Percentiles rank a stretch among this genome's conserved stretches.
These are phyloP conservation scores for Spongilla lacustris DNA, from an alignment of 37 sponge, comb jelly and placozoan genomes.

Conservation along the genomic window DNA sequence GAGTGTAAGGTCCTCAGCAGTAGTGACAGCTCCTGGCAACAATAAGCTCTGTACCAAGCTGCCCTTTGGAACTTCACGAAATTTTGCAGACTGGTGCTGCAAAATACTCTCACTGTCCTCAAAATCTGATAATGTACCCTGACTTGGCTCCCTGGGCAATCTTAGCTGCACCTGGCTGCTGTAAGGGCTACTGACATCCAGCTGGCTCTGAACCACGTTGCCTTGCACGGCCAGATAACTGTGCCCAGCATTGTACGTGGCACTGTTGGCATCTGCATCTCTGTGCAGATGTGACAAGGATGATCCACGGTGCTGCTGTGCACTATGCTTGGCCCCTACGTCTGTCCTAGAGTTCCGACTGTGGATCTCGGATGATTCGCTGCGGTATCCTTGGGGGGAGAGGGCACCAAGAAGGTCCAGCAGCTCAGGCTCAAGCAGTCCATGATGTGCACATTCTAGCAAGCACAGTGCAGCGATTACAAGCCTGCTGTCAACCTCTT, in stretches of 20 bases:
- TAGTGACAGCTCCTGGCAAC: background rate
- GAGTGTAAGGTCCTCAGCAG: background rate
- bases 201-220: too few species aligned
- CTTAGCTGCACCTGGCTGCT: background rate
- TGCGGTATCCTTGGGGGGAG: background rate
- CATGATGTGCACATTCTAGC: constrained; percentile 29
- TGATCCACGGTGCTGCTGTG: background rate
- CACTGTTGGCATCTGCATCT: too few species aligned
- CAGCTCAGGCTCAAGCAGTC: constrained; percentile 43
- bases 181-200: background rate
- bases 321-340: background rate
- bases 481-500: constrained; percentile 18
- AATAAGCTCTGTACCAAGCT: background rate
- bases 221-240: too few species aligned
- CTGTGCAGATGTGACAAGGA: too few species aligned
- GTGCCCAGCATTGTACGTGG: too few species aligned
- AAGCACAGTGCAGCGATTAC: constrained; percentile 45
- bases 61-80: background rate
- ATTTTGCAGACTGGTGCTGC: background rate
- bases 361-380: background rate
- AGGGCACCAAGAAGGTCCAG: constrained; percentile 44
- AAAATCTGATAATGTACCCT: background rate
- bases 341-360: background rate
- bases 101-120: background rate
- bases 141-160: background rate